Evolutionary conservation across 23 tunicate genomes (phyloP).

Genomic region (Ascidia mentula): DNA sequence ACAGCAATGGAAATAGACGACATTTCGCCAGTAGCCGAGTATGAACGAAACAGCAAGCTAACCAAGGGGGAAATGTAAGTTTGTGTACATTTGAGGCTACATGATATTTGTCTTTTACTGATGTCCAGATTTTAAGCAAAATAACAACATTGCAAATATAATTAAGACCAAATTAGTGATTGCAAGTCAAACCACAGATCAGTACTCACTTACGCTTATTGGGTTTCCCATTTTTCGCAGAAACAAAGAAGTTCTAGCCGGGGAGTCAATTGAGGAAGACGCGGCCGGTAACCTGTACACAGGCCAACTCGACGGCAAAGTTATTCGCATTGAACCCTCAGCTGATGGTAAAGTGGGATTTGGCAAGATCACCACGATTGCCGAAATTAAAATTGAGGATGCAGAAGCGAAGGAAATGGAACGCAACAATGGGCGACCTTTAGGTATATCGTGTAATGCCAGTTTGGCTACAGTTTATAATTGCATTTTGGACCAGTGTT

Average conservation of each 20-base stretch:
- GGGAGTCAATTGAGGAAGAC: slow-evolving; percentile 11
- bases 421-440: background rate
- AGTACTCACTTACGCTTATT: no score
- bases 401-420: no score
- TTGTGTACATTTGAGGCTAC: no score
- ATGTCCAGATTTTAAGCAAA: no score
- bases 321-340: slow-evolving; percentile 12
- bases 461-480: background rate
- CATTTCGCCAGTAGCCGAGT: background rate
- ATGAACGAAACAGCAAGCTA: background rate
- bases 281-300: slow-evolving; percentile 8
- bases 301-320: background rate
- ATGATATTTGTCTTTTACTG: no score
- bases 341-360: background rate
- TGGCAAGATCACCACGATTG: background rate
- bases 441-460: background rate
- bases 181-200: no score
- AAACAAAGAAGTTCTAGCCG: background rate
- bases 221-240: background rate
- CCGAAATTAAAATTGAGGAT: background rate
- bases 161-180: no score
- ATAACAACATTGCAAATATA: no score
- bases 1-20: background rate
- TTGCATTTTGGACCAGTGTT: no score
- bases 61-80: slow-evolving; percentile 6